Conservation (phyloP, 2,797 vertebrate genomes). For the Lutjanus campechanus region DNA sequence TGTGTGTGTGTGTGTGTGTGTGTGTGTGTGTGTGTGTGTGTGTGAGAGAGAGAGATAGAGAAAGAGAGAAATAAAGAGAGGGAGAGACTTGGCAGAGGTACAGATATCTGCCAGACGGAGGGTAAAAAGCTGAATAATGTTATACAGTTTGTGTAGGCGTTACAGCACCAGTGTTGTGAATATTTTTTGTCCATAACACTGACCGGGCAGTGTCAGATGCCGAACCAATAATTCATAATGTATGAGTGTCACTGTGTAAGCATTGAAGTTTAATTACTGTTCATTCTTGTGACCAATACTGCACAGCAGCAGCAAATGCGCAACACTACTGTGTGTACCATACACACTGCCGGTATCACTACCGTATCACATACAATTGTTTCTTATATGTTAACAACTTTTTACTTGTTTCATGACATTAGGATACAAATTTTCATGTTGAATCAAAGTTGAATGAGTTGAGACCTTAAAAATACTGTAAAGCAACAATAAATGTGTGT, state of each 20-base stretch:
- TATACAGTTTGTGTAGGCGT: conserved; percentile 47
- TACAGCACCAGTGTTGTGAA: conserved; percentile 21
- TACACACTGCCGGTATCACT: not conserved
- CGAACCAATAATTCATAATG: conserved; percentile 36
- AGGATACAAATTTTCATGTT: not conserved
- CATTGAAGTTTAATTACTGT: conserved; percentile 31
- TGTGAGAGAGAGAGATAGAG: not conserved
- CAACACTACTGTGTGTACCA: not conserved
- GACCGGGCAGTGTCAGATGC: conserved; percentile 24
- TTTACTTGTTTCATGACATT: not conserved
- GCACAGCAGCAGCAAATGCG: not conserved
- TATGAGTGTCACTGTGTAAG: conserved; percentile 13
- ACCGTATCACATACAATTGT: not conserved
- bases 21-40: conserved; percentile 14
- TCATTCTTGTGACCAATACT: conserved; percentile 7
- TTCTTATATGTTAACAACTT: not conserved
- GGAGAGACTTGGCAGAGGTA: conserved; percentile 56
- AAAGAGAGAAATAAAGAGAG: conserved; percentile 15
- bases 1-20: conserved; percentile 19
- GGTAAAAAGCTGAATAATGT: conserved; percentile 66
- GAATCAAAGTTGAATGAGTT: too few relatives aligned
- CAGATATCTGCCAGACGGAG: conserved; percentile 58
- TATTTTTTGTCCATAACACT: conserved; percentile 30
- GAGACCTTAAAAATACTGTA: too few relatives aligned
- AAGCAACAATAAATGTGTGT: too few relatives aligned